phyloP scores from a whole-genome alignment of 2,113 vertebrate species.

The Pseudopodoces humilis region DNA sequence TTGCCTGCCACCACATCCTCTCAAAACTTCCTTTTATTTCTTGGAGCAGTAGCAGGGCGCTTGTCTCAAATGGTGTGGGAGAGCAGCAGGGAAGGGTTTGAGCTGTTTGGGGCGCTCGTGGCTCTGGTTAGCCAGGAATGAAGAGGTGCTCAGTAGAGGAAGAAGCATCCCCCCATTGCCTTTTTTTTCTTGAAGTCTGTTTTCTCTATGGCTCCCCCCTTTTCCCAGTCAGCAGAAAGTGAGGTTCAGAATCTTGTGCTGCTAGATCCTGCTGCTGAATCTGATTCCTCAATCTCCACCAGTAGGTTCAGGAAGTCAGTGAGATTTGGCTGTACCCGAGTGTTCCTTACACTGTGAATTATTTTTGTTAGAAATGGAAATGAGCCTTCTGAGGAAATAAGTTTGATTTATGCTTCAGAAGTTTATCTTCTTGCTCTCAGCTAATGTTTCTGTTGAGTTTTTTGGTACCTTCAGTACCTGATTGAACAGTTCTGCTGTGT shows the following conservation, averaged over 20 bases:
- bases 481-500: neutral
- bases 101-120: neutral
- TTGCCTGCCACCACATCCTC: neutral
- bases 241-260: neutral
- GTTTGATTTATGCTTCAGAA: neutral
- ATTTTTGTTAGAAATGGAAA: neutral
- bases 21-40: neutral
- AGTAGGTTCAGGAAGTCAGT: neutral
- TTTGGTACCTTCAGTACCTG: neutral
- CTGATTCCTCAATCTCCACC: fast-evolving
- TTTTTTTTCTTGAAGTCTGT: neutral
- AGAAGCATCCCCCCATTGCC: neutral
- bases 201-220: neutral
- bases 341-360: neutral
- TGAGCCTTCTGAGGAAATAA: neutral
- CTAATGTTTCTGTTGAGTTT: neutral
- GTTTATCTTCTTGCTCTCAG: neutral
- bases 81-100: neutral
- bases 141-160: fast-evolving
- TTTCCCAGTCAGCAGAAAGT: neutral
- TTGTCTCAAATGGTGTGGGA: neutral
- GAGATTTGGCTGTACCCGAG: neutral
- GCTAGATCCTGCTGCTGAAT: neutral
- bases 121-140: neutral
- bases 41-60: fast-evolving